These are phyloP conservation scores for Dendropsophus ebraccatus DNA, from an alignment of 2,113 vertebrate genomes.

Conservation along the genomic window DNA sequence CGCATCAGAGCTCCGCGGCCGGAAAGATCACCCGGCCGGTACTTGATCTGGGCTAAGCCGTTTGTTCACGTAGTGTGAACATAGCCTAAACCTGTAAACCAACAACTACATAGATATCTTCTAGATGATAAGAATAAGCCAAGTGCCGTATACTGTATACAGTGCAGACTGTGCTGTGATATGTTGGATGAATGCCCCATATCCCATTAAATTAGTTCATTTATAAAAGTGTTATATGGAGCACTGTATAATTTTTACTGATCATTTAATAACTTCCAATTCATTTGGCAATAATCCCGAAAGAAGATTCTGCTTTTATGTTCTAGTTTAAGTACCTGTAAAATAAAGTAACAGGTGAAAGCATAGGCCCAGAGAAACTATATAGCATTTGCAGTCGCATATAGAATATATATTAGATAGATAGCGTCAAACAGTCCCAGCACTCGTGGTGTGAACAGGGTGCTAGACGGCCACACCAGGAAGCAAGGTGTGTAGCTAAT, in stretches of 20 bases:
- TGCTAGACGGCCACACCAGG: no score
- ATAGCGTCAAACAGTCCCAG: no score
- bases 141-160: background rate
- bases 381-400: background rate
- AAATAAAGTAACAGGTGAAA: background rate
- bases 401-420: background rate
- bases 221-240: slow-evolving; percentile 1
- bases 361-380: background rate
- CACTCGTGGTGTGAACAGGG: no score
- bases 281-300: slow-evolving; percentile 18
- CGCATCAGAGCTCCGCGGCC: no score
- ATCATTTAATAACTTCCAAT: slow-evolving; percentile 39
- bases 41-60: no score
- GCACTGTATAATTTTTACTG: slow-evolving; percentile 6
- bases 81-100: no score
- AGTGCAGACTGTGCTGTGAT: background rate
- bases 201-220: slow-evolving; percentile 20
- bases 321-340: background rate
- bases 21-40: no score
- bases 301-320: slow-evolving; percentile 14
- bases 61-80: no score
- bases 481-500: no score
- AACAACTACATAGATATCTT: no score
- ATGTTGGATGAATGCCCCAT: slow-evolving; percentile 14
- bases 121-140: no score